phyloP scores from a whole-genome alignment of 2,797 vertebrate species.

The Adelosebastes latens region DNA sequence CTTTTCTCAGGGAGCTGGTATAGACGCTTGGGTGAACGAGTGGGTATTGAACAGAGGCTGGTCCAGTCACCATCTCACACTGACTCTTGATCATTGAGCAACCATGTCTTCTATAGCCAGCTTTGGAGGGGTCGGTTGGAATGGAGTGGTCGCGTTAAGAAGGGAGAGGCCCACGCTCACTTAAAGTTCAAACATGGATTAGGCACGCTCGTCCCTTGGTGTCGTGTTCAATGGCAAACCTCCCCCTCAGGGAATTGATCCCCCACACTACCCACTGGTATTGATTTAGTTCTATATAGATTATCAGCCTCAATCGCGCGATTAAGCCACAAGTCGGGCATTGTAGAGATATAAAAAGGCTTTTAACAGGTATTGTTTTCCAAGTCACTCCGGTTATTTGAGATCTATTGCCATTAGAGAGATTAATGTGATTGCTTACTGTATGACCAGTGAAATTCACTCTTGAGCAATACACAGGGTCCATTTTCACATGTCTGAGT shows the following conservation, averaged over 20 bases:
- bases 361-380: slow-evolving; percentile 72
- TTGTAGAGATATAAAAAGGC: slow-evolving; percentile 44
- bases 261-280: slow-evolving; percentile 51
- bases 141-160: slow-evolving; percentile 64
- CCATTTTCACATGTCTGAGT: slow-evolving; percentile 38
- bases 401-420: slow-evolving; percentile 61
- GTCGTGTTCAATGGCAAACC: slow-evolving; percentile 75
- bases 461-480: slow-evolving; percentile 10
- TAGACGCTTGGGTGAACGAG: slow-evolving; percentile 13
- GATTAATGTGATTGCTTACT: slow-evolving; percentile 63
- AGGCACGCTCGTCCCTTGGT: slow-evolving; percentile 79
- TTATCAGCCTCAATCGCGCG: slow-evolving; percentile 66
- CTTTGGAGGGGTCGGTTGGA: slow-evolving; percentile 45
- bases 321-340: slow-evolving; percentile 51
- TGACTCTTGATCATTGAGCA: slow-evolving; percentile 32
- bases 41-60: slow-evolving; percentile 24
- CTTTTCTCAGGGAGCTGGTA: slow-evolving; percentile 65
- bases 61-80: slow-evolving; percentile 16
- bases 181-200: slow-evolving; percentile 81
- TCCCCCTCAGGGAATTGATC: slow-evolving; percentile 72
- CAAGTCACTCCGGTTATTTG: slow-evolving; percentile 54
- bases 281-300: slow-evolving; percentile 75
- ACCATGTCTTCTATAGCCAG: slow-evolving; percentile 32
- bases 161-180: slow-evolving; percentile 68
- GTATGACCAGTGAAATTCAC: slow-evolving; percentile 43